Percentiles rank a stretch among this genome's conserved stretches.
Evolutionary conservation across 1,140 invertebrate genomes (phyloP).

Genomic region (Monochamus saltuarius): DNA sequence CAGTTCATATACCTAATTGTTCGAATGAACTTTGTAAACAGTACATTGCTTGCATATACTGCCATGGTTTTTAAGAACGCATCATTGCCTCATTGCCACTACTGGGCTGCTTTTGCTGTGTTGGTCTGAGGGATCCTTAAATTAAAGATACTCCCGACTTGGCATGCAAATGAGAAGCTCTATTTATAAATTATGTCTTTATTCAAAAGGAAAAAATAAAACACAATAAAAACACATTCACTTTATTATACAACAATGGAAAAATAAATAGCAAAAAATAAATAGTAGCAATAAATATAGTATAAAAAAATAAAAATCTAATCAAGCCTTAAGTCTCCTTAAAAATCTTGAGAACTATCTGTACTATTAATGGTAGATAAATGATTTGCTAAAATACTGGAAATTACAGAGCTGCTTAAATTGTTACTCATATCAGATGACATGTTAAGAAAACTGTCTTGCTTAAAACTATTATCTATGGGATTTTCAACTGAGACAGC

Average conservation of each 20-base stretch:
- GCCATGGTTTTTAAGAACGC: no score
- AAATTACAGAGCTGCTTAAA: conserved; percentile 48
- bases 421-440: conserved; percentile 48
- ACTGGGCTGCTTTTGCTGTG: no score
- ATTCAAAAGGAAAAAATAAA: no score
- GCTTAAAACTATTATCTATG: conserved; percentile 38
- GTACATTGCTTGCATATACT: no score
- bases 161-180: no score
- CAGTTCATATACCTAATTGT: no score
- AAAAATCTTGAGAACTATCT: conserved; percentile 48
- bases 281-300: conserved; percentile 13
- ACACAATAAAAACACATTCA: background rate
- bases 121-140: no score
- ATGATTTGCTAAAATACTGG: conserved; percentile 40
- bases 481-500: conserved; percentile 37
- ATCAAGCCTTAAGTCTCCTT: background rate
- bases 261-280: conserved; percentile 16
- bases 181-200: no score
- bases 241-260: conserved; percentile 1
- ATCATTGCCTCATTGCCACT: no score
- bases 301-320: no score
- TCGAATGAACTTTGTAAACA: no score
- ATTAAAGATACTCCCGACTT: no score
- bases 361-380: conserved; percentile 41
- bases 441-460: conserved; percentile 44